phyloP scores from a whole-genome alignment of 2,888 invertebrate genomes.

The Timandra comae region DNA sequence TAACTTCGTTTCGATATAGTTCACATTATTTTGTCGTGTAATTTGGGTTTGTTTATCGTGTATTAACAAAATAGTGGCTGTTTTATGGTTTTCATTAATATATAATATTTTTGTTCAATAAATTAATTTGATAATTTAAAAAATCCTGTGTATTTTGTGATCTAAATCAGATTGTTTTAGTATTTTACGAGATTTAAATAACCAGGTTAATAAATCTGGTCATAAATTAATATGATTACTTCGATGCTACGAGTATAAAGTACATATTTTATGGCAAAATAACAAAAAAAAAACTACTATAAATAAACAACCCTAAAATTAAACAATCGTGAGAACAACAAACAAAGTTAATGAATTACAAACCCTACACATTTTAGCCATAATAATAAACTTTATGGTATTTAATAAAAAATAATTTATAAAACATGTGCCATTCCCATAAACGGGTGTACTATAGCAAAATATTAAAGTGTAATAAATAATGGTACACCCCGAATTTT shows the following conservation, averaged over 20 bases:
- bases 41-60: too few relatives aligned
- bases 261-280: too few relatives aligned
- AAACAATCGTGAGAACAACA: constrained; percentile 63
- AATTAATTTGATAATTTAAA: too few relatives aligned
- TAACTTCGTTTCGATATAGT: constrained; percentile 25
- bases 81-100: too few relatives aligned
- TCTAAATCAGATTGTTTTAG: too few relatives aligned
- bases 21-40: constrained; percentile 1
- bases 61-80: too few relatives aligned
- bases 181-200: too few relatives aligned
- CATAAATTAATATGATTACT: too few relatives aligned
- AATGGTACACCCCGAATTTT: constrained; percentile 72
- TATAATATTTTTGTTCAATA: too few relatives aligned
- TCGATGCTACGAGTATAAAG: too few relatives aligned
- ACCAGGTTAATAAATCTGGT: too few relatives aligned
- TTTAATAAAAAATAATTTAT: constrained; percentile 68
- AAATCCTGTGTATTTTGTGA: too few relatives aligned
- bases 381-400: constrained; percentile 64
- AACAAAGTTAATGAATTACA: constrained; percentile 63
- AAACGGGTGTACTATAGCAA: constrained; percentile 65
- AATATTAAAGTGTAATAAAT: constrained; percentile 74
- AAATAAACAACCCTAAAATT: constrained; percentile 23
- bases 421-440: constrained; percentile 55
- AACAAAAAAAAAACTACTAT: constrained; percentile 5
- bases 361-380: constrained; percentile 55